Evolutionary conservation across 2,797 vertebrate species (phyloP).

Genomic region (Sylvia borin): DNA sequence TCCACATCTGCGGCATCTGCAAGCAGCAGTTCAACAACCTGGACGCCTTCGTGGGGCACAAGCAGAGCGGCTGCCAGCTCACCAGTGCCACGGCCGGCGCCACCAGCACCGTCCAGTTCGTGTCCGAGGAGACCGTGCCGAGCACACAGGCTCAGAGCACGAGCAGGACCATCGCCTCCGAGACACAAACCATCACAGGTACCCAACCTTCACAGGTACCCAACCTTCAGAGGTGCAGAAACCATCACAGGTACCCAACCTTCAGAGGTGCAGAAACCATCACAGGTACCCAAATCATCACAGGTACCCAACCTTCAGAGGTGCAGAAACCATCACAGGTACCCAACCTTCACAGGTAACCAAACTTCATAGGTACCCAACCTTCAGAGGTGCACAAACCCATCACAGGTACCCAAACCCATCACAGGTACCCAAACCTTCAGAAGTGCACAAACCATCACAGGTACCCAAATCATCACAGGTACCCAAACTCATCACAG

Average conservation of each 20-base stretch:
- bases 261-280: accelerated
- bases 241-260: too few species aligned
- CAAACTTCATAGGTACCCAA: too few species aligned
- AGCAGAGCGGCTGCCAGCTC: conserved; percentile 90
- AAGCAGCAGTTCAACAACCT: conserved; percentile 95
- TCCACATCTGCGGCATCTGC: conserved; percentile 97
- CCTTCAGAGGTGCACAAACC: background rate
- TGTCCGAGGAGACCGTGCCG: conserved; percentile 74
- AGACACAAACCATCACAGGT: conserved; percentile 87
- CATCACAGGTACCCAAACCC: background rate
- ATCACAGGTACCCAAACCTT: background rate
- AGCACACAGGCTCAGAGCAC: conserved; percentile 63
- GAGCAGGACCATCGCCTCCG: conserved; percentile 74
- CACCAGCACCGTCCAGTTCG: conserved; percentile 77
- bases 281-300: background rate
- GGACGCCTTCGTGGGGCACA: conserved; percentile 92
- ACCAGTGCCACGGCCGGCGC: conserved; percentile 69
- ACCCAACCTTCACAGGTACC: background rate
- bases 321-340: background rate
- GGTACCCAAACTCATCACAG: conserved; percentile 62
- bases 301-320: background rate
- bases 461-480: conserved; percentile 58
- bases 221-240: background rate
- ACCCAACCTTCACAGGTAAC: accelerated
- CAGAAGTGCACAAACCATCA: background rate